Percentiles rank a stretch among this genome's conserved stretches.
Conservation (phyloP, 2,888 invertebrate species). For the Chaitophorus viminalis region DNA sequence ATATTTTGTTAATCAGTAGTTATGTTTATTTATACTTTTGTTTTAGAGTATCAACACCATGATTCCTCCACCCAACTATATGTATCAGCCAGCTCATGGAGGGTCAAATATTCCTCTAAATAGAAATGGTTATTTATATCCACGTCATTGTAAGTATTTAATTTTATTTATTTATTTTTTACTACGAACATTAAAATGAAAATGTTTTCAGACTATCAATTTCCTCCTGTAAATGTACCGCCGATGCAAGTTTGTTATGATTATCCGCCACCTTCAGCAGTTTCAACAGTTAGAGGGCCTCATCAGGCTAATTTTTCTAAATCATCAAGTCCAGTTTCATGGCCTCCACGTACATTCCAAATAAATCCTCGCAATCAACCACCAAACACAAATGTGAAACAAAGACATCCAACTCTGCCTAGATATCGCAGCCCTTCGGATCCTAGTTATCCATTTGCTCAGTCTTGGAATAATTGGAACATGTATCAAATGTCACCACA, state of each 20-base stretch:
- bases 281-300: slow-evolving; percentile 40
- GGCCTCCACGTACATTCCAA: slow-evolving; percentile 52
- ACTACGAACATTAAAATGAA: not conserved
- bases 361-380: slow-evolving; percentile 50
- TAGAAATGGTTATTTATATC: slow-evolving; percentile 57
- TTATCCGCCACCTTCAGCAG: slow-evolving; percentile 38
- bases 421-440: slow-evolving; percentile 48
- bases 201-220: slow-evolving; percentile 45
- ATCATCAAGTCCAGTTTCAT: slow-evolving; percentile 51
- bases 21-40: not conserved
- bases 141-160: slow-evolving; percentile 52
- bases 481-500: slow-evolving; percentile 58
- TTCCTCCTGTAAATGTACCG: slow-evolving; percentile 55
- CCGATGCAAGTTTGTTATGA: slow-evolving; percentile 58
- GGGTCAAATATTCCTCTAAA: slow-evolving; percentile 52
- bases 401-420: slow-evolving; percentile 46
- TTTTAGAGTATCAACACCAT: slow-evolving; percentile 59
- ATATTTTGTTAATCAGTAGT: not conserved
- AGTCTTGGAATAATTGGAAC: slow-evolving; percentile 58
- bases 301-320: slow-evolving; percentile 48
- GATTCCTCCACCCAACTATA: slow-evolving; percentile 58
- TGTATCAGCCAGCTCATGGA: slow-evolving; percentile 58
- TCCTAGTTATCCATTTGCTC: slow-evolving; percentile 31
- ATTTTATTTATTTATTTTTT: not conserved
- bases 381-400: slow-evolving; percentile 42